Percentiles rank a stretch among this genome's conserved stretches.
These are phyloP conservation scores for Corbicula japonica DNA, from an alignment of 2,888 invertebrate genomes.

Conservation along the genomic window DNA sequence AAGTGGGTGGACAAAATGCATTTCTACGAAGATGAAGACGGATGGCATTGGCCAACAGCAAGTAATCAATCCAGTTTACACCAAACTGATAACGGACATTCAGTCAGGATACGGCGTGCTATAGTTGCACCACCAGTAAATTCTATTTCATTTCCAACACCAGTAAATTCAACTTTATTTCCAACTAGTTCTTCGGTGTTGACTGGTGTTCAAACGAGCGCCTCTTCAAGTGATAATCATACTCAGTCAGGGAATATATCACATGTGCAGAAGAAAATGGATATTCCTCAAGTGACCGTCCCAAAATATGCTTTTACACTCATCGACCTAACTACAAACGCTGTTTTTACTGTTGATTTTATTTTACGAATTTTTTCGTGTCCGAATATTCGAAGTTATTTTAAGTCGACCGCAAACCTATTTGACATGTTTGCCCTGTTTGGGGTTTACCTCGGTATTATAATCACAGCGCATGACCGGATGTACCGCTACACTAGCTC, in stretches of 20 bases:
- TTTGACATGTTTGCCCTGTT: conserved; percentile 56
- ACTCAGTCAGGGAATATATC: neutral
- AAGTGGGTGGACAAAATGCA: too few species aligned
- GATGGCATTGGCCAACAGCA: too few species aligned
- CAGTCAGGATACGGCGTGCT: neutral
- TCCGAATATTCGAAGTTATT: conserved; percentile 47
- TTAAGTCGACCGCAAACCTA: conserved; percentile 48
- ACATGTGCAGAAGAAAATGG: neutral
- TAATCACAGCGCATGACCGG: conserved; percentile 16
- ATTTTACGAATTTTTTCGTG: conserved; percentile 44
- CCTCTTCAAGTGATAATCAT: neutral
- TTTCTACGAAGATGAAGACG: too few species aligned
- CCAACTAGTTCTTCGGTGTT: neutral
- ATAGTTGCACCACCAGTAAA: neutral
- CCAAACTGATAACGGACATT: neutral
- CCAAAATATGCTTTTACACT: conserved; percentile 29
- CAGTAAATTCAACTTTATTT: neutral
- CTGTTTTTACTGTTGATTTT: conserved; percentile 59
- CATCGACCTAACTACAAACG: conserved; percentile 30
- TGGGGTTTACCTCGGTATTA: conserved; percentile 32
- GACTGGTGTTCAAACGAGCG: neutral
- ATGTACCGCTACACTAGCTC: conserved; percentile 40
- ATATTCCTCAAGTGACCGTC: conserved; percentile 20
- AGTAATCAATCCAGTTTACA: too few species aligned
- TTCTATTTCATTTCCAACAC: neutral